A percentile compares a stretch with the other conserved stretches of the same genome.
phyloP scores from a whole-genome alignment of 2,113 vertebrate species.

The Aegotheles bennettii region DNA sequence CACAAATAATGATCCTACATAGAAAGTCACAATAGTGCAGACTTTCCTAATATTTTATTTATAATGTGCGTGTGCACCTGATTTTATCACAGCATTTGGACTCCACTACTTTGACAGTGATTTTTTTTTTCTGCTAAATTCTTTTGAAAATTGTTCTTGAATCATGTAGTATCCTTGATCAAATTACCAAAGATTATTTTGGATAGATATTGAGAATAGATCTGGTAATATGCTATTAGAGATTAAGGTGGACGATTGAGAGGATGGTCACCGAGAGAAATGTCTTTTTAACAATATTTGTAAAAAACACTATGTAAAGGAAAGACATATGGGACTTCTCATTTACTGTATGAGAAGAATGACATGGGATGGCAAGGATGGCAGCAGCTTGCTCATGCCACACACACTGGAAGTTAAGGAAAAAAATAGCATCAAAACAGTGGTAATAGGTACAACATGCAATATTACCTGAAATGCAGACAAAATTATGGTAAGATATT shows the following conservation, averaged over 20 bases:
- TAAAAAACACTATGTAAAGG: background rate
- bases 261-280: background rate
- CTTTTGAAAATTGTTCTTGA: background rate
- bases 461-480: background rate
- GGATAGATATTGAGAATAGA: background rate
- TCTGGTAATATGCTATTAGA: background rate
- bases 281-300: background rate
- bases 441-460: background rate
- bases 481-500: background rate
- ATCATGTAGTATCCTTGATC: background rate
- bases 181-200: background rate
- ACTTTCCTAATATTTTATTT: background rate
- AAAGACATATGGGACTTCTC: background rate
- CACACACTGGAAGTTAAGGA: background rate
- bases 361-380: background rate
- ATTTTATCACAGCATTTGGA: background rate
- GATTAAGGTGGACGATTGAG: background rate
- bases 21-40: background rate
- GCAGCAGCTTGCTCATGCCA: background rate
- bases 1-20: accelerated
- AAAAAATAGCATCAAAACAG: background rate
- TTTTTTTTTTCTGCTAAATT: background rate
- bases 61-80: too few species aligned
- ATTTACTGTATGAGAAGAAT: background rate
- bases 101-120: background rate